Conservation (phyloP, 2,113 vertebrate species). For the Willisornis vidua region DNA sequence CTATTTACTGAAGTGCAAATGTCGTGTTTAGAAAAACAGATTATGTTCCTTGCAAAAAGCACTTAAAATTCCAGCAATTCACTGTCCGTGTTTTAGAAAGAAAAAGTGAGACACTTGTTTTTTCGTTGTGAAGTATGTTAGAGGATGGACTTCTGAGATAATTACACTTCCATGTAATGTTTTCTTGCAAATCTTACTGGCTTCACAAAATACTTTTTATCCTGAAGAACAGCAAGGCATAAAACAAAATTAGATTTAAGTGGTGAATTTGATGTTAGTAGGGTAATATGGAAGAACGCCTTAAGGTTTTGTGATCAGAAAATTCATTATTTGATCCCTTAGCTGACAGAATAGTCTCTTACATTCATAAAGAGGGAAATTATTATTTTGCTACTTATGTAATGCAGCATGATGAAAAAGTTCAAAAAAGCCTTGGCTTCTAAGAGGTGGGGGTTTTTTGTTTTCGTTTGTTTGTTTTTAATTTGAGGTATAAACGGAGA, state of each 20-base stretch:
- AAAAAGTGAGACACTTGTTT: neutral
- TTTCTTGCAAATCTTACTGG: neutral
- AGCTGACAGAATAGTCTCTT: neutral
- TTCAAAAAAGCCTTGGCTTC: neutral
- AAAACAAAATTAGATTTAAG: neutral
- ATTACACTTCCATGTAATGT: neutral
- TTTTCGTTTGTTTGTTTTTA: neutral
- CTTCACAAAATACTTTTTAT: neutral
- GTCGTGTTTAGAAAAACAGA: neutral
- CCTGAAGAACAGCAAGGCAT: neutral
- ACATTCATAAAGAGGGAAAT: neutral
- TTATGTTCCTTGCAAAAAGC: neutral
- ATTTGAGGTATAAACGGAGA: neutral
- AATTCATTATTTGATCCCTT: neutral
- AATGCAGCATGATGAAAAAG: neutral
- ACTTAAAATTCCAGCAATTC: neutral
- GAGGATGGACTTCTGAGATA: neutral
- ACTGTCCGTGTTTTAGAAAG: neutral
- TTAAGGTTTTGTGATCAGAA: neutral
- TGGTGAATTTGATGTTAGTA: neutral
- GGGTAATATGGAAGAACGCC: neutral
- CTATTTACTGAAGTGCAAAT: neutral
- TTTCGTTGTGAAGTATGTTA: neutral
- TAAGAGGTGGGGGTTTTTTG: neutral
- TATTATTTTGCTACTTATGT: neutral